These are phyloP conservation scores for Pholis gunnellus DNA, from an alignment of 2,113 vertebrate genomes.

Conservation along the genomic window DNA sequence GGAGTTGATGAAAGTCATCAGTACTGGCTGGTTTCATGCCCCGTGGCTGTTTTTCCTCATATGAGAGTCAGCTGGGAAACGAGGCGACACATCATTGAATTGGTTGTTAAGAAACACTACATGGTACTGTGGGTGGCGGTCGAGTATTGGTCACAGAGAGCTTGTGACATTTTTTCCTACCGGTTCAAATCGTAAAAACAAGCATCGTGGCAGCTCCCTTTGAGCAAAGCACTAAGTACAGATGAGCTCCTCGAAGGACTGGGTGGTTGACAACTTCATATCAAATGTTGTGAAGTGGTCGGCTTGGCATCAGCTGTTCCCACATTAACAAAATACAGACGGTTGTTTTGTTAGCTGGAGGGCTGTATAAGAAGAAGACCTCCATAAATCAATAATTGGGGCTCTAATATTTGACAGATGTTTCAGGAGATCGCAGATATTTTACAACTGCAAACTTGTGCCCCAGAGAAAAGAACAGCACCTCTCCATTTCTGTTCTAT, in stretches of 20 bases:
- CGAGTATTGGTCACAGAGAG: neutral
- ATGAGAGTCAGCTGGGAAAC: slow-evolving; percentile 62
- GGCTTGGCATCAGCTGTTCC: neutral
- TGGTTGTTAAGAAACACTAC: slow-evolving; percentile 16
- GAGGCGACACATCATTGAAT: neutral
- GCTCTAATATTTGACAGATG: neutral
- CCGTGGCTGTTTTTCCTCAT: slow-evolving; percentile 37
- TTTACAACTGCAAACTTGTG: neutral
- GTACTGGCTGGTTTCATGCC: neutral
- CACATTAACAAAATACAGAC: neutral
- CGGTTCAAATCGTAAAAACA: slow-evolving; percentile 5
- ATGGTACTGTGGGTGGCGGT: neutral
- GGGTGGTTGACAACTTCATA: neutral
- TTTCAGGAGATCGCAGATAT: neutral
- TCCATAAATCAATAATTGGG: neutral
- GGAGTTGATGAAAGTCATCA: slow-evolving; percentile 5
- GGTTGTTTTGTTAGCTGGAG: neutral
- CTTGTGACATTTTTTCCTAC: neutral
- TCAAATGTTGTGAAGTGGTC: neutral
- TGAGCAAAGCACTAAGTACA: neutral
- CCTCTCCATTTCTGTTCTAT: neutral
- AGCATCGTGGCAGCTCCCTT: neutral
- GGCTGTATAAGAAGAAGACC: neutral
- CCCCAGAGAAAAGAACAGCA: neutral
- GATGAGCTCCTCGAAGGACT: neutral